Base-by-base conservation (phyloP, 2,797 vertebrate genomes). In the Heliangelus exortis region DNA sequence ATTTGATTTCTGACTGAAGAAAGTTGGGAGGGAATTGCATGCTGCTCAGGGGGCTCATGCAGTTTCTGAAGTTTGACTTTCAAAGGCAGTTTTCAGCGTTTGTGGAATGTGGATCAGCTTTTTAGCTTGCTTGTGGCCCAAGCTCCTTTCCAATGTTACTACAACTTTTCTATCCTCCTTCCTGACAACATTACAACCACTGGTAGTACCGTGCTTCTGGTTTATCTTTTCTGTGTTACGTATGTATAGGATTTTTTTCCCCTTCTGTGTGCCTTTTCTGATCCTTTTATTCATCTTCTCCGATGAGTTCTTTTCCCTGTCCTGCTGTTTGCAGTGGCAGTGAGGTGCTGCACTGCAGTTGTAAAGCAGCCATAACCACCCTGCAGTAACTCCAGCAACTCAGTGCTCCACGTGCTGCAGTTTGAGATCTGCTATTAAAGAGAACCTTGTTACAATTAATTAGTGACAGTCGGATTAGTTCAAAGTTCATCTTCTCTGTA, bases 231-330 rank as follows among this genome's bases (percentile, higher is more conserved):
- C 17, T 47, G 21, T 72, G 45, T 62, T 72, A 33, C 26, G 33
- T 2, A 0, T 23, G 14, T n/a, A 1, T 4, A 15, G n/a, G 15
- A 12, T 15, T 50, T 33, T 41, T 1, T 1, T 34, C 22, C 7
- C 23, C 21, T 41, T 14, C n/a, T 28, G 21, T 15, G 14, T 71
- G 68, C 53, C 41, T 65, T 69, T 67, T 29, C 41, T 89, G 47
- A 16, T 45, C 58, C 69, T 58, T 22, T 26, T 51, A 75, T 25
- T 33, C 19, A 17, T 12, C 45, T 63, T 28, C 69, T 73, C 9
- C 48, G 45, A 59, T 50, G 7, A 5, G 23, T 69, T 82, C 29
- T 47, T 82, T 45, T 21, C 20, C 39, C 61, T 77, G 71, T 50
- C 5, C 51, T 45, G 61, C 18, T 55, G 39, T 25, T 91, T 67